Percentiles rank a stretch among this genome's conserved stretches.
Evolutionary conservation across 2,113 vertebrate genomes (phyloP).

Genomic region (Patagioenas fasciata): DNA sequence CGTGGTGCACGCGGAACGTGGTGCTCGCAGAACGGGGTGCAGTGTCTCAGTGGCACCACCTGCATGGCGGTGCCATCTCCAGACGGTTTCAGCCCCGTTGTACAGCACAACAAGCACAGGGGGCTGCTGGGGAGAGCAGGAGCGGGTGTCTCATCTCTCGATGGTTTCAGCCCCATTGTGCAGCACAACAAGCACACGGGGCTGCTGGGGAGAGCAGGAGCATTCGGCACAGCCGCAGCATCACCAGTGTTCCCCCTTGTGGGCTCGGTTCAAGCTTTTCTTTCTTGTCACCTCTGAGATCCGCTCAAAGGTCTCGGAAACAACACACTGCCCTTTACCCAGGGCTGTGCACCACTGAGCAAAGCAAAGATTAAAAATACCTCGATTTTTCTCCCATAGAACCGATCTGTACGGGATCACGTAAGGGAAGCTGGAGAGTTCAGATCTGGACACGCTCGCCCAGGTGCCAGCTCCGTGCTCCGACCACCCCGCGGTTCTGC

Average conservation of each 20-base stretch:
- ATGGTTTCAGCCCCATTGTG: not conserved
- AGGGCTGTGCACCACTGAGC: not conserved
- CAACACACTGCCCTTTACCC: not conserved
- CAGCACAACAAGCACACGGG: fast-evolving
- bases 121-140: not conserved
- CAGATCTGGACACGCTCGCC: not conserved
- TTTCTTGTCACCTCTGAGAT: not conserved
- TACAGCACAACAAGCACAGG: not conserved
- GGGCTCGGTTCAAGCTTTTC: not conserved
- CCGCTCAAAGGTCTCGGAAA: not conserved
- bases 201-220: not conserved
- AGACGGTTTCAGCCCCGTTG: not conserved
- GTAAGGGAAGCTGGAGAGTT: not conserved
- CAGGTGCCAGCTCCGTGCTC: not conserved
- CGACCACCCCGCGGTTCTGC: not conserved
- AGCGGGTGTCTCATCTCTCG: not conserved
- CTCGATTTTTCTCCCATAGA: not conserved
- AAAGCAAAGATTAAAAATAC: not conserved
- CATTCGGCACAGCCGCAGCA: not conserved
- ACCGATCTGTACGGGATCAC: not conserved
- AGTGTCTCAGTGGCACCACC: fast-evolving
- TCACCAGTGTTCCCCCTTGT: not conserved
- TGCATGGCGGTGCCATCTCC: not conserved
- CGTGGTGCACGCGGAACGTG: fast-evolving
- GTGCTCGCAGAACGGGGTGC: not conserved